Base-by-base conservation (phyloP, 2,113 vertebrate genomes). In the Cryptoleucopteryx plumbea region DNA sequence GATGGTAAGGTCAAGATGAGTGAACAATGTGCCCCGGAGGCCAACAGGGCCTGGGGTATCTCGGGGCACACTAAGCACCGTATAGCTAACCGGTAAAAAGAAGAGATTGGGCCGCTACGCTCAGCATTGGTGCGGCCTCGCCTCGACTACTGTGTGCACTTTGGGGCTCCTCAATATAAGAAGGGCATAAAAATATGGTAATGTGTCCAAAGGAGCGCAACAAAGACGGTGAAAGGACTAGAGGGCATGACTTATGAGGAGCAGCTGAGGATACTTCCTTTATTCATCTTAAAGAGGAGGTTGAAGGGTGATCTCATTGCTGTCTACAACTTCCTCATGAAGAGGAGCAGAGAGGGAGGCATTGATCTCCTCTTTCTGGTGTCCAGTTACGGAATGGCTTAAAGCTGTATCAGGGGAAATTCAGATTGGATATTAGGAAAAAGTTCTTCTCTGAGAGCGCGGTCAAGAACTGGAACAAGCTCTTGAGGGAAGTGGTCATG, bases 61-160 rank as follows among this genome's bases (percentile, higher is more conserved):
- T 20, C 10, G 11, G 15, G 7, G 12, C 11, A 9, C 0, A 1
- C 25, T 53, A 50, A 75, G 29, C 29, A 47, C 52, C 31, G 9
- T 38, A 10, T 3, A 40, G 14, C 10, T 23, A 40, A 11, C 5
- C 1, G 1, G 16, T 1, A 1, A 2, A 59, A 81, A 63, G 43
- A 66, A 82, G 38, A 66, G 7, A 14, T 19, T 16, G 13, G 36
- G 21, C 17, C 42, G 22, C 38, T 52, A 9, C 6, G 4, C 14
- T 21, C 21, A 59, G 25, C 25, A 5, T 7, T 38, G 20, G 6
- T 43, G 40, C 2, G 6, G 27, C 38, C 20, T 86, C 3, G 0
- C 13, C 22, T 74, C 2, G 4, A 31, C 20, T 40, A 23, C 36
- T 58, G 22, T 34, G 36, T 45, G 21, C 18, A 34, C 31, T 52